Evolutionary conservation across 2,888 invertebrate species (phyloP), one percentile per base, ranked within the genome.

Genomic region (Temnothorax ravouxi): DNA sequence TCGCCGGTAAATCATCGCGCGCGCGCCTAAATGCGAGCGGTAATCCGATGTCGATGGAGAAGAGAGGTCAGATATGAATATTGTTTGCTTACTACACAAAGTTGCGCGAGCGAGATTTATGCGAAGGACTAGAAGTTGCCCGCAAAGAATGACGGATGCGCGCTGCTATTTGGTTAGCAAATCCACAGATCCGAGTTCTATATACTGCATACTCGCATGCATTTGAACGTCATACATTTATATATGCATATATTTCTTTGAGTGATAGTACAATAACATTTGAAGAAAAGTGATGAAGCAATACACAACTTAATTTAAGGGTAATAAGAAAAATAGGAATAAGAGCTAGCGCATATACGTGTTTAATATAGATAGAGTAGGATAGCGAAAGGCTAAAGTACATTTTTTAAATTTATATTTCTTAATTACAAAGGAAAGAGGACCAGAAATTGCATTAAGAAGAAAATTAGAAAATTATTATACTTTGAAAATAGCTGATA

Each of bases 21-120:
- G 34, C 76, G 29, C 54, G 67, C 47, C 11, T 79, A 69, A 47
- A 61, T 13, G 34, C 71, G 38, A 69, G 13, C 34, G 9, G 71
- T 72, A 59, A 79, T 79, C 71, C 79, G 47, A 71, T 80, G 79
- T 80, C 79, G 71, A 79, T 71, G 54, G 67, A 34, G 34, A 59
- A 69, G 56, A 71, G 59, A 47, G 25, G 59, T 72, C 47, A 59
- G 47, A 80, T 72, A 56, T 21, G 47, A 79, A 47, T 38, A 67
- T 47, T 59, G 59, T 71, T 76, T 61, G 59, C 34, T 71, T 61
- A 38, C 6, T 34, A 29, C 59, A 29, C 41, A 21, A 61, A 38
- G 34, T 80, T 25, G 67, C 41, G 77, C 5, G 44, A 79, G 59
- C 38, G 59, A 80, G 72, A 80, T 80, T 80, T 38, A 71, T 50